Conservation (phyloP, 1,140 invertebrate genomes). For the Lineus longissimus region DNA sequence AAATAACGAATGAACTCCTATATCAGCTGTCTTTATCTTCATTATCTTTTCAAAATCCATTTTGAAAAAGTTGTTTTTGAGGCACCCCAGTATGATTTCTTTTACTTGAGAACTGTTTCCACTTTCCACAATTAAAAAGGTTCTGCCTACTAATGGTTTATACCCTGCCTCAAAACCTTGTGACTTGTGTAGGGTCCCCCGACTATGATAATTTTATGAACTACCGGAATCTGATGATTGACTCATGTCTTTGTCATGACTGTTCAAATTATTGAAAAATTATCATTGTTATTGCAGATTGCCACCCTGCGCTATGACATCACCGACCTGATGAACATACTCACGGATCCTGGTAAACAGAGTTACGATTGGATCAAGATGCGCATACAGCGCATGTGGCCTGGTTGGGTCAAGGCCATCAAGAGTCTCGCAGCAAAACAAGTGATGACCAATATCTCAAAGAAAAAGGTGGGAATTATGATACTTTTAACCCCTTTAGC, state of each 20-base stretch:
- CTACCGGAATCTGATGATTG: too few relatives aligned
- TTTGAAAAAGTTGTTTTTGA: too few relatives aligned
- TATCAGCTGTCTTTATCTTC: too few relatives aligned
- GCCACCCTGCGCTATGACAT: conserved; percentile 23
- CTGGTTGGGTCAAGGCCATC: conserved; percentile 41
- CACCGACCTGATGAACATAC: conserved; percentile 39
- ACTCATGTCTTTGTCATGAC: too few relatives aligned
- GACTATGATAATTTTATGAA: too few relatives aligned
- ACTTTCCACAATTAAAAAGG: not conserved
- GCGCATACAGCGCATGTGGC: conserved; percentile 50
- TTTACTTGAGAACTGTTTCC: not conserved
- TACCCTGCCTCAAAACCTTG: too few relatives aligned
- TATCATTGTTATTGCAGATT: too few relatives aligned
- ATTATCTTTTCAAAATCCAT: too few relatives aligned
- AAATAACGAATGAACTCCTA: too few relatives aligned
- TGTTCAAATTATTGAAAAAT: too few relatives aligned
- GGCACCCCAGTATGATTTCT: not conserved
- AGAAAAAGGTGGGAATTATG: conserved; percentile 43
- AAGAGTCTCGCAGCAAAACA: conserved; percentile 35
- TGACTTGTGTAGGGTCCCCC: too few relatives aligned
- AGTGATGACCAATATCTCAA: conserved; percentile 28
- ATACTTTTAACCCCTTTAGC: not conserved
- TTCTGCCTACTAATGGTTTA: too few relatives aligned
- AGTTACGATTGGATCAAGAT: conserved; percentile 52
- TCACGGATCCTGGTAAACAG: conserved; percentile 44